Evolutionary conservation across 2,113 vertebrate species (phyloP), one percentile per base, ranked within the genome.

Genomic region (Lasiurus cinereus): DNA sequence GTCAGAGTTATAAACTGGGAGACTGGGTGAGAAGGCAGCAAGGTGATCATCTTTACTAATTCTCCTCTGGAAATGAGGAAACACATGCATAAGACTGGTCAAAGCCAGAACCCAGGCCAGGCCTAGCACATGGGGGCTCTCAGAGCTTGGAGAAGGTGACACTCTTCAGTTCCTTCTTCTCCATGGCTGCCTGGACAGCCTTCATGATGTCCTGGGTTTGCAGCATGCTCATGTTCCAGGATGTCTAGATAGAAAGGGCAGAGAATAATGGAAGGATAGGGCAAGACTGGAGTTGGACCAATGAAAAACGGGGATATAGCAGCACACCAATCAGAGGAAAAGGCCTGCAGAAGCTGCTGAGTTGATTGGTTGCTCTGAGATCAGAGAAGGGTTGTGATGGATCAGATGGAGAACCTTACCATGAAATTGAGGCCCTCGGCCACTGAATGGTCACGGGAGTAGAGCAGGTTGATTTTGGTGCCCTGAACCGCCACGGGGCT

Each of bases 221-320:
- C 64, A 99, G 98, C 99, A 99, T 99, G 97, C 98, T 98, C 99
- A 99, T 99, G 98, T 99, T 99, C 99, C 99, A 99, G 2, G 98
- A 83, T 0, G 98, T 98, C 99, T 98, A 94, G 9, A 12, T 4
- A 27, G 11, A 21, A 16, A 54, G 39, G 21, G 66, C 0, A 6
- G n/a, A 5, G 14, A 8, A 50, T 5, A 31, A 36, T 8, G 16
- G 22, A 6, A 48, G 19, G 43, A 29, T 1, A 2, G n/a, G 4
- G 29, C 7, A 13, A 9, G 22, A 56, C 19, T 7, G 50, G 39
- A 1, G 22, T 29, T 33, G 43, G 36, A 5, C 62, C 31, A 73
- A 46, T 43, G 29, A 6, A 22, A 91, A 89, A 12, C 2, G 59
- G 13, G 36, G 66, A 14, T 18, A 7, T 0, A 18, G 85, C 52